Evolutionary conservation across 2,797 vertebrate species (phyloP), one percentile per base, ranked within the genome.

Genomic region (Anabas testudineus): DNA sequence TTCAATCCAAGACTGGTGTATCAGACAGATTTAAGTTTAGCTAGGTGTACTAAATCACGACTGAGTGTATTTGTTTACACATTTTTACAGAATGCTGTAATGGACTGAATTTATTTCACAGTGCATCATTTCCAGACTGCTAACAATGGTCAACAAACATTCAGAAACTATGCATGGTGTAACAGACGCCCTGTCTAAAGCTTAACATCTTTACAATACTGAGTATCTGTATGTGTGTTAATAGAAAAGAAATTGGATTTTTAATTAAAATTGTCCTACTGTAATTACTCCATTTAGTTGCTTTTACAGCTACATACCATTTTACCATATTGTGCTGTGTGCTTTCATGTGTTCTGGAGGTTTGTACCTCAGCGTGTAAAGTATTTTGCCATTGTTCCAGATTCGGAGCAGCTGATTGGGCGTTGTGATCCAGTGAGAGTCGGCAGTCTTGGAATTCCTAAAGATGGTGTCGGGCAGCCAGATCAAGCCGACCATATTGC

Each of bases 401-500:
- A 98, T 98, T 24, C 97, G 91, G 12, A 98, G 95, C 10, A 98
- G 95, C 80, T 98, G 97, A 86, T 98, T 98, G 62, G 97, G 97
- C 0, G 95, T 97, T 4, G 97, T 98, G 73, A 98, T 97, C 96
- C 96, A 98, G 75, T 98, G 97, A 22, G 97, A 95, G 69, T 98
- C 96, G 0, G 97, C 97, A 0, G 95, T 97, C 83, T 98, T 98
- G 0, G 97, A 98, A 73, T 98, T 98, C 60, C 96, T 95, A 76
- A 98, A 98, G 90, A 98, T 97, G 0, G 97, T 98, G 81, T 98
- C 97, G 0, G 97, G 97, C 46, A 98, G 94, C 97, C 97, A 98
- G 78, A 98, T 97, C 75, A 97, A 80, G 3, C 96, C 97, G 26
- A 98, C 96, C 97, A 98, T 97, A 81, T 98, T 98, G 91, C 96